Evolutionary conservation across 2,888 invertebrate genomes (phyloP), one percentile per base, ranked within the genome.

Genomic region (Lepidocyrtinus sp.): DNA sequence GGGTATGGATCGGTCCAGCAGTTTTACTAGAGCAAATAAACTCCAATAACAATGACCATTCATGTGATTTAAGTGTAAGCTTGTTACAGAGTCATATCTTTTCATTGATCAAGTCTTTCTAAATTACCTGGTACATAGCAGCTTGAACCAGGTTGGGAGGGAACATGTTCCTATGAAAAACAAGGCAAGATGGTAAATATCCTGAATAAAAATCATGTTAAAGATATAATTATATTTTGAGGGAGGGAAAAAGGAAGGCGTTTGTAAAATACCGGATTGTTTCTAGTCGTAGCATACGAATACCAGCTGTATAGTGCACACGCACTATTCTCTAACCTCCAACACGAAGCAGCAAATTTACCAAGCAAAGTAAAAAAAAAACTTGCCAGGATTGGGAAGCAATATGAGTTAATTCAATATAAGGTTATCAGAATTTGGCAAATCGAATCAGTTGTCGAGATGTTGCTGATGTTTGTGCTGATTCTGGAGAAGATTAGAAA

Each of bases 71-170:
- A n/a, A n/a, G n/a, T n/a, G n/a, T n/a, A n/a, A n/a, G n/a, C n/a
- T n/a, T n/a, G n/a, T n/a, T n/a, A n/a, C n/a, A n/a, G n/a, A n/a
- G n/a, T n/a, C n/a, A n/a, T n/a, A n/a, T n/a, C 15, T 63, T 63
- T 25, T 22, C 24, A 26, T 7, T 22, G 15, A 45, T 24, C 36
- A 67, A 50, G n/a, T 62, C 26, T 50, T 12, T 61, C 46, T 25
- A 7, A 87, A 90, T 89, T 89, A 93, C 93, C 89, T 95, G 93
- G 50, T 93, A 92, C 87, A 96, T 92, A 84, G 95, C 94, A 12
- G 97, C 95, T 88, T 96, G 94, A 26, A 95, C 92, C 82, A 97
- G 91, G 90, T 97, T 97, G 87, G 96, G 95, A 26, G 97, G 96
- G 88, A 98, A 97, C 90, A 97, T 92, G 88, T 97, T 97, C 89